Evolutionary conservation across 2,797 vertebrate genomes (phyloP).

Genomic region (Thripadectes ignobilis): DNA sequence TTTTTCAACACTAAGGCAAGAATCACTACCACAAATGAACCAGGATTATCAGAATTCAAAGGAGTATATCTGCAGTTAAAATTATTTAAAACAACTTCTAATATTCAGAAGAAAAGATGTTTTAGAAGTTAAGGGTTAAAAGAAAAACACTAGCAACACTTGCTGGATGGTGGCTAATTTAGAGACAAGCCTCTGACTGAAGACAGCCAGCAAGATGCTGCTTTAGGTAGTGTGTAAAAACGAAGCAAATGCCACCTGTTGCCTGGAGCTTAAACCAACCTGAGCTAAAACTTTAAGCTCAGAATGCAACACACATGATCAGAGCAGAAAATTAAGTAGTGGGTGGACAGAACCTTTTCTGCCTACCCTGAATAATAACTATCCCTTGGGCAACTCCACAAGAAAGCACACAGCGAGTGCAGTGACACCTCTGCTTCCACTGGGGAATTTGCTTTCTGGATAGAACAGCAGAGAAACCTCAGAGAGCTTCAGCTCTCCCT

Average conservation of each 20-base stretch:
- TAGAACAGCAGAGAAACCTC: neutral
- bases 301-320: neutral
- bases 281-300: neutral
- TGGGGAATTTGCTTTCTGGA: neutral
- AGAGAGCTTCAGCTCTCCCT: neutral
- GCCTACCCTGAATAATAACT: neutral
- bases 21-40: neutral
- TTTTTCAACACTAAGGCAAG: neutral
- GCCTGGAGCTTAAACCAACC: neutral
- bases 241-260: neutral
- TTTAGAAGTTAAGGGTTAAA: neutral
- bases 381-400: neutral
- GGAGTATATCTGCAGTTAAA: neutral
- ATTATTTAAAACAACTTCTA: neutral
- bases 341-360: neutral
- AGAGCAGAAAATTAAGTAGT: neutral
- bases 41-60: neutral
- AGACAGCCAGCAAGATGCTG: neutral
- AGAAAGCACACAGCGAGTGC: neutral
- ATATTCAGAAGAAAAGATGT: neutral
- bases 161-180: neutral
- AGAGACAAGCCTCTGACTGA: neutral
- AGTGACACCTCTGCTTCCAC: neutral
- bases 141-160: neutral
- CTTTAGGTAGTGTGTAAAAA: neutral